Evolutionary conservation across 1,140 invertebrate species (phyloP).

Genomic region (Cheumatopsyche charites): DNA sequence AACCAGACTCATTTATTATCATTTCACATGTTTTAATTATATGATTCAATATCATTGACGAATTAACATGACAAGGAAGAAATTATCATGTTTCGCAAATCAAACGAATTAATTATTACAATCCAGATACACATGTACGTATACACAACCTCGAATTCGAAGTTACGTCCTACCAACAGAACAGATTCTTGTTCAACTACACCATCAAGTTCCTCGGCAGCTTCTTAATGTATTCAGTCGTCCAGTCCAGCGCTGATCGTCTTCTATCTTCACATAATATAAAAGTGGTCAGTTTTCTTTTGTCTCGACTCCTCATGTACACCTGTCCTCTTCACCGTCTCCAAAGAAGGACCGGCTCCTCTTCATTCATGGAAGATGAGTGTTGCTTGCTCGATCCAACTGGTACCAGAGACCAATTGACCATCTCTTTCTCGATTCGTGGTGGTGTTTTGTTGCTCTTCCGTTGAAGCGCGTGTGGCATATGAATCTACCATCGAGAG

Average conservation of each 20-base stretch:
- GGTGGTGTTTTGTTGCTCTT: constrained; percentile 15
- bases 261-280: constrained; percentile 3
- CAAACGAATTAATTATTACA: no score
- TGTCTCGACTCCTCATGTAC: background rate
- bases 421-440: constrained; percentile 7
- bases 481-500: constrained; percentile 24
- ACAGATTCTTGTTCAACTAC: constrained; percentile 7
- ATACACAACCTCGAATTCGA: background rate
- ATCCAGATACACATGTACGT: no score
- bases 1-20: constrained; percentile 6
- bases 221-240: constrained; percentile 18
- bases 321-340: constrained; percentile 4
- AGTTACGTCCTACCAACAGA: constrained; percentile 1
- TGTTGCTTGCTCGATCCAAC: background rate
- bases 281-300: constrained; percentile 3
- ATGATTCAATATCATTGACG: no score
- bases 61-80: no score
- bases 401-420: no score
- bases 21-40: background rate
- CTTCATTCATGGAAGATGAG: constrained; percentile 12
- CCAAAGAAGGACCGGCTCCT: constrained; percentile 17
- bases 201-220: background rate
- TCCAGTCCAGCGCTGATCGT: background rate
- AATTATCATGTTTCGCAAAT: no score
- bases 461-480: constrained; percentile 4